Evolutionary conservation across 2,888 invertebrate species (phyloP), one percentile per base, ranked within the genome.

Genomic region (Patella caerulea): DNA sequence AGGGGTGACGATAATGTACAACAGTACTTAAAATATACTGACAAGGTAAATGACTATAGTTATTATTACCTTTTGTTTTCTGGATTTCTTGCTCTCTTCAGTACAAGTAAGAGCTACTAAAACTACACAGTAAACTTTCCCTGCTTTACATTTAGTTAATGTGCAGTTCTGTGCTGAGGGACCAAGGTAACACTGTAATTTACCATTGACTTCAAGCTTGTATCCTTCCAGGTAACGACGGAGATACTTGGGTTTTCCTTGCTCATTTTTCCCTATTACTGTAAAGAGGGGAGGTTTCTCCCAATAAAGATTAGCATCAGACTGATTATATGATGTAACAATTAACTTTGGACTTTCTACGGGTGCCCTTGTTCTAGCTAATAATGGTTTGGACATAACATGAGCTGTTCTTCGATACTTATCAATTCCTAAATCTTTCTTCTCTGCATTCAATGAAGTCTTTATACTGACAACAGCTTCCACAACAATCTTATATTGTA

Each of bases 391-490:
- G 1, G 88, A 89, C 85, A 88, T 85, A 34, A 91, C 89, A 81
- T 91, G 90, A 56, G 90, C 90, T 11, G 90, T 91, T 65, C 91
- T 84, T 34, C 90, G 83, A 78, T 90, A 88, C 81, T 86, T 85
- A 79, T 91, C 90, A 19, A 81, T 81, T 19, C 86, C 87, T 5
- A 86, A 83, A 71, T 87, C 88, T 70, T 83, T 83, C 52, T 85
- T 83, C 74, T 86, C 86, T 15, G 83, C 82, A 34, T 90, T 88
- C 19, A 91, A 77, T 3, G 88, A 88, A 9, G 91, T 91, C 82
- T 91, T 92, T 14, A 90, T 86, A 83, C 91, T 91, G 45, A 92
- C 91, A 14, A 91, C 89, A 34, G 92, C 91, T 79, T 91, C 92
- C 7, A 92, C 88, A 45, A 89, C 88, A 34, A 92, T 84, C 79